Evolutionary conservation across 2,888 invertebrate species (phyloP).

Genomic region (Boloria selene): DNA sequence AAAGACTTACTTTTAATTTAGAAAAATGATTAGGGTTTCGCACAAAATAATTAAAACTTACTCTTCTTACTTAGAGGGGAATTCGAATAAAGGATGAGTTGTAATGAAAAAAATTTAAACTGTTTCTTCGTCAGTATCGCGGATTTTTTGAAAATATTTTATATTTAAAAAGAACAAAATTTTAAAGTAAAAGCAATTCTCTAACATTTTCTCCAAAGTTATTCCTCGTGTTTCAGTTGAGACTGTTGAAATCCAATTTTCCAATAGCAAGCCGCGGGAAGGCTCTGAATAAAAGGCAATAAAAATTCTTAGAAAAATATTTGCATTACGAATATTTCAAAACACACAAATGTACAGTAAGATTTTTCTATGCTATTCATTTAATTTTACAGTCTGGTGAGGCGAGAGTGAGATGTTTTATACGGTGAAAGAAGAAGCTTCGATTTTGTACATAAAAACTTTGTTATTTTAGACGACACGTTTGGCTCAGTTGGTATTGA

Average conservation of each 20-base stretch:
- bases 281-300: conserved; percentile 41
- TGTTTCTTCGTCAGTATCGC: too few species aligned
- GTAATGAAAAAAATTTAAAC: too few species aligned
- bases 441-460: not conserved
- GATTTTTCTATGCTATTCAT: not conserved
- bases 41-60: too few species aligned
- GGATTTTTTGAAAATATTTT: not conserved
- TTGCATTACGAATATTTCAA: conserved; percentile 12
- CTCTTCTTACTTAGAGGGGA: too few species aligned
- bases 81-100: too few species aligned
- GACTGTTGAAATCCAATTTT: conserved; percentile 35
- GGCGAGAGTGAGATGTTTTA: not conserved
- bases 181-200: conserved; percentile 10
- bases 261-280: conserved; percentile 21
- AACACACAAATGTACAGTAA: conserved; percentile 5
- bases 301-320: conserved; percentile 41
- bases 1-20: too few species aligned
- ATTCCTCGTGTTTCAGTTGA: conserved; percentile 23
- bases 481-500: too few species aligned
- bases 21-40: too few species aligned
- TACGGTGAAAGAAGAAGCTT: not conserved
- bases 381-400: not conserved
- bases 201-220: not conserved
- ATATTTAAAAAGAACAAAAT: conserved; percentile 9
- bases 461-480: too few species aligned